Percentiles rank a stretch among this genome's conserved stretches.
Evolutionary conservation across 2,113 vertebrate genomes (phyloP).

Genomic region (Tragelaphus imberbis): DNA sequence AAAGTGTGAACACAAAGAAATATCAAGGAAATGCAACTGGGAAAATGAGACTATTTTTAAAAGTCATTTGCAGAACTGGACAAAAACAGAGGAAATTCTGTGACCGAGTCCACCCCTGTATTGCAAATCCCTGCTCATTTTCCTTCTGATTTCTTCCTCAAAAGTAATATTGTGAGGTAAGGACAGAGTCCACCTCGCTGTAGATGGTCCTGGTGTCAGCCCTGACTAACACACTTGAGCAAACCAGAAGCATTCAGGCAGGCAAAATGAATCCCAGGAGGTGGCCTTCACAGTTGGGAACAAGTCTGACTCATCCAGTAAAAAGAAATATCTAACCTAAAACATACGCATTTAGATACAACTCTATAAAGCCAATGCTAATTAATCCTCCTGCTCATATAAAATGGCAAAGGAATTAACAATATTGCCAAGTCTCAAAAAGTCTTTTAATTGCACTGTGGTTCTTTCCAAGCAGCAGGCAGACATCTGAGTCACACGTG

Average conservation of each 20-base stretch:
- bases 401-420: conserved; percentile 59
- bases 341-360: neutral
- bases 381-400: conserved; percentile 66
- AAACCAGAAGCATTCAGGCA: neutral
- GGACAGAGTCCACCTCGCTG: neutral
- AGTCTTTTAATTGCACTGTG: conserved; percentile 55
- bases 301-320: conserved; percentile 13
- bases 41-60: conserved; percentile 21
- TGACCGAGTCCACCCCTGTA: neutral
- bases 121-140: neutral
- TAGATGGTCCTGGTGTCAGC: neutral
- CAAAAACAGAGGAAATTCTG: conserved; percentile 2
- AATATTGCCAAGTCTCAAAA: conserved; percentile 41
- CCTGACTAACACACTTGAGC: neutral
- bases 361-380: conserved; percentile 56
- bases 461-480: conserved; percentile 1
- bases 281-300: neutral
- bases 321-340: conserved; percentile 54
- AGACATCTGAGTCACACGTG: neutral
- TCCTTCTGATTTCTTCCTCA: conserved; percentile 15
- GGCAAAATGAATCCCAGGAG: neutral
- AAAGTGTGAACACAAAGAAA: conserved; percentile 28
- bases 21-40: neutral
- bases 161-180: neutral
- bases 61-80: conserved; percentile 26